These are phyloP conservation scores for Cyanoramphus novaezelandiae DNA, from an alignment of 2,113 vertebrate genomes.

Conservation along the genomic window DNA sequence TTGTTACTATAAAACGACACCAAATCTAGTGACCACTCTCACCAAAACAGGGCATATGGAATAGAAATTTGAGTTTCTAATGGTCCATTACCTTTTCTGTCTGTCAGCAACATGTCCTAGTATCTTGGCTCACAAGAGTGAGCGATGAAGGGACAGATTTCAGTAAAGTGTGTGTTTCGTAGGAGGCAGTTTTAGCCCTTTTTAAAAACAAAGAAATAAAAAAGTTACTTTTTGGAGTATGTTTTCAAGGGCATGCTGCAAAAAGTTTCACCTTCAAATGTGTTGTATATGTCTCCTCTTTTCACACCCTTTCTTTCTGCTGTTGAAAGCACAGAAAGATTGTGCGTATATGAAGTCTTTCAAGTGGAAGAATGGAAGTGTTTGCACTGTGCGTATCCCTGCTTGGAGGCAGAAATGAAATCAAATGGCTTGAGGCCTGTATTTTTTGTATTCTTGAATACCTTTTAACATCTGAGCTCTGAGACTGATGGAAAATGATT, in stretches of 20 bases:
- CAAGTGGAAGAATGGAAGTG: not conserved
- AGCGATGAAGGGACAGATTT: not conserved
- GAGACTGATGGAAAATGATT: not conserved
- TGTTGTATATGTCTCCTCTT: not conserved
- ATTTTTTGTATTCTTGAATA: not conserved
- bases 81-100: not conserved
- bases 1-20: not conserved
- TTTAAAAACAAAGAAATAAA: not conserved
- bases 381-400: not conserved
- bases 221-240: not conserved
- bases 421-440: not conserved
- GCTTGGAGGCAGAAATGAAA: not conserved
- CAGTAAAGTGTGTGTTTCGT: not conserved
- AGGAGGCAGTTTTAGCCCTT: not conserved
- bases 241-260: not conserved
- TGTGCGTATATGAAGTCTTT: not conserved
- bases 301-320: not conserved
- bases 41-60: not conserved
- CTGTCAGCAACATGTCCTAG: not conserved
- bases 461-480: not conserved
- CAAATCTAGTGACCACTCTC: not conserved
- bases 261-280: not conserved
- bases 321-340: conserved; percentile 4
- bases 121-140: not conserved
- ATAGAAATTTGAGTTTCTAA: not conserved